phyloP scores from a whole-genome alignment of 2,888 invertebrate species.

The Drosophila multiciliata region DNA sequence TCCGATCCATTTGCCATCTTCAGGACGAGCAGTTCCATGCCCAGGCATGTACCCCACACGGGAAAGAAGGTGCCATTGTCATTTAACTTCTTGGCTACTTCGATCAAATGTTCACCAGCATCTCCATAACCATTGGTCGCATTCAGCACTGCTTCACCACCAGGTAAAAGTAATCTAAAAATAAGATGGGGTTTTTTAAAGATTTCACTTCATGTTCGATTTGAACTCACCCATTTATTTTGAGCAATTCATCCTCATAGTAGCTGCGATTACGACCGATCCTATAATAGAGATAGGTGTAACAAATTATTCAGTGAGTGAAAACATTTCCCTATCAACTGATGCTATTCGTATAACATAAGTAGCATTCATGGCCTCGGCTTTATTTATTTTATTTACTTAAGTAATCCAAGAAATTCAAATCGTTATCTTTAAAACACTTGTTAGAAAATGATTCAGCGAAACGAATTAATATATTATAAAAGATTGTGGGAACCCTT shows the following conservation, averaged over 20 bases:
- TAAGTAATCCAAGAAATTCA: not conserved
- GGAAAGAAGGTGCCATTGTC: constrained; percentile 90
- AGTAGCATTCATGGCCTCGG: constrained; percentile 6
- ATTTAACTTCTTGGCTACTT: constrained; percentile 89
- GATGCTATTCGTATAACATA: not conserved
- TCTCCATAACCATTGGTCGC: constrained; percentile 90
- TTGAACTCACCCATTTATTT: constrained; percentile 89
- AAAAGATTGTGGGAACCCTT: not conserved
- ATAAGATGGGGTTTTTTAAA: not conserved
- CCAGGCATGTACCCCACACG: constrained; percentile 94
- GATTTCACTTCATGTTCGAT: not conserved
- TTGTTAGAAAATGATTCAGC: not conserved
- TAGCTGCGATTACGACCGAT: constrained; percentile 87
- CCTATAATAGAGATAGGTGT: constrained; percentile 84
- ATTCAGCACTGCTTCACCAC: constrained; percentile 91
- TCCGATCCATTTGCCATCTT: constrained; percentile 87
- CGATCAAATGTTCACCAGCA: constrained; percentile 89
- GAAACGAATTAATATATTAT: not conserved
- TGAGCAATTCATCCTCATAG: constrained; percentile 87
- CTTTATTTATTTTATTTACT: not conserved
- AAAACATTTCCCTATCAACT: not conserved
- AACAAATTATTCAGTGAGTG: constrained; percentile 15
- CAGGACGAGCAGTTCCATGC: constrained; percentile 92
- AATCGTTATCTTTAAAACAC: not conserved
- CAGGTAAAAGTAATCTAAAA: constrained; percentile 91